phyloP scores from a whole-genome alignment of 2,888 invertebrate species.

The Hybos culiciformis region DNA sequence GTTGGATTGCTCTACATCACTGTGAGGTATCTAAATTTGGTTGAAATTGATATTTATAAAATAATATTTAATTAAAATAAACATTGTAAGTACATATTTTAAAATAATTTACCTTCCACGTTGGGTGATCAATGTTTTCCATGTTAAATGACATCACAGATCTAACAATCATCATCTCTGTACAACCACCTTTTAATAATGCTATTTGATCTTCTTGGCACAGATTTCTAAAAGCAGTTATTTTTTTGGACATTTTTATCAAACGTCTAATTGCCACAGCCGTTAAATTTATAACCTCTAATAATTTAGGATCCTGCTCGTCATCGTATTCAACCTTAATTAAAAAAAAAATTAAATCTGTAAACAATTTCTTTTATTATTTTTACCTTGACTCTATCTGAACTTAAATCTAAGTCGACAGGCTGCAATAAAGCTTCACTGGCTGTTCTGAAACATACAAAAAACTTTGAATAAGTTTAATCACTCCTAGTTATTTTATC shows the following conservation, averaged over 20 bases:
- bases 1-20: slow-evolving; percentile 57
- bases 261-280: slow-evolving; percentile 81
- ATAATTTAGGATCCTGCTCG: slow-evolving; percentile 55
- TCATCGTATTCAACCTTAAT: slow-evolving; percentile 29
- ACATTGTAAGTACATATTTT: background rate
- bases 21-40: slow-evolving; percentile 63
- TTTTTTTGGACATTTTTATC: slow-evolving; percentile 73
- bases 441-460: no score
- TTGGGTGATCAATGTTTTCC: slow-evolving; percentile 66
- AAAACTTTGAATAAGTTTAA: no score
- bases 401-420: slow-evolving; percentile 66
- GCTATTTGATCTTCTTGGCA: slow-evolving; percentile 88
- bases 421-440: slow-evolving; percentile 75
- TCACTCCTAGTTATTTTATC: no score
- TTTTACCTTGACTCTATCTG: slow-evolving; percentile 44
- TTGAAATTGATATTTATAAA: slow-evolving; percentile 6
- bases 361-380: slow-evolving; percentile 12
- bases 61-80: background rate
- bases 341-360: slow-evolving; percentile 11
- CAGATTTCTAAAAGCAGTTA: slow-evolving; percentile 81
- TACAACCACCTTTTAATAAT: slow-evolving; percentile 62
- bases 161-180: slow-evolving; percentile 89
- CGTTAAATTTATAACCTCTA: slow-evolving; percentile 79
- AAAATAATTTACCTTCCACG: slow-evolving; percentile 60
- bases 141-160: slow-evolving; percentile 83